A percentile compares a stretch with the other conserved stretches of the same genome.
These are phyloP conservation scores for Hydrolagus affinis DNA, from an alignment of 2,113 vertebrate genomes.

Conservation along the genomic window DNA sequence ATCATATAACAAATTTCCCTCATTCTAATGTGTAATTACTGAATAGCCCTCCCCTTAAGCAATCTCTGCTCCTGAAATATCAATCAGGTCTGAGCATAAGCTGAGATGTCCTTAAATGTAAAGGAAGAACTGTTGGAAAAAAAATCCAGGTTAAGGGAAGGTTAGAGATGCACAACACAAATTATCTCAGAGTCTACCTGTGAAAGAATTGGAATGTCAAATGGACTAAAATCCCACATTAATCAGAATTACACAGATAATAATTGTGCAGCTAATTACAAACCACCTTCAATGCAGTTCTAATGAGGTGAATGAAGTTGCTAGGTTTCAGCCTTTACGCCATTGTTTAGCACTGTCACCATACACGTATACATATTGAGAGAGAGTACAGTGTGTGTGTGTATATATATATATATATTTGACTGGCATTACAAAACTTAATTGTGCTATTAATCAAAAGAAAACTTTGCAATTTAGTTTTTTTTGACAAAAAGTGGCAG, in stretches of 20 bases:
- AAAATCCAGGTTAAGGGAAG: neutral
- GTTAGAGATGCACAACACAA: neutral
- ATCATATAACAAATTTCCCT: conserved; percentile 21
- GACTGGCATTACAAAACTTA: too few relatives aligned
- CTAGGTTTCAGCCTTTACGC: neutral
- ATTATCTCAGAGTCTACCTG: conserved; percentile 26
- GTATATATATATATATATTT: too few relatives aligned
- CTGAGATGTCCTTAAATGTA: conserved; percentile 3
- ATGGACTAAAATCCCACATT: conserved; percentile 26
- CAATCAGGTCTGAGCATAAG: neutral
- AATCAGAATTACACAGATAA: conserved; percentile 20
- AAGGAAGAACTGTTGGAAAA: conserved; percentile 14
- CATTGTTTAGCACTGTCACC: neutral
- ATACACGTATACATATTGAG: too few relatives aligned
- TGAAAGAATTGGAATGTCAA: conserved; percentile 11
- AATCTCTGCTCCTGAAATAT: conserved; percentile 6
- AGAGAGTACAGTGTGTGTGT: too few relatives aligned
- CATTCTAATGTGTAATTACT: conserved; percentile 10
- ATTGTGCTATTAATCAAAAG: too few relatives aligned
- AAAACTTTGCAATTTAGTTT: neutral
- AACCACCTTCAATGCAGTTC: conserved; percentile 2
- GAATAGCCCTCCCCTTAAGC: conserved; percentile 24
- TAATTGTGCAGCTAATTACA: conserved; percentile 12
- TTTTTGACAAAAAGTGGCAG: neutral
- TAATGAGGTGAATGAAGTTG: conserved; percentile 14